Conservation (phyloP, 37 sponge, comb jelly and placozoan genomes). For the Mnemiopsis leidyi region DNA sequence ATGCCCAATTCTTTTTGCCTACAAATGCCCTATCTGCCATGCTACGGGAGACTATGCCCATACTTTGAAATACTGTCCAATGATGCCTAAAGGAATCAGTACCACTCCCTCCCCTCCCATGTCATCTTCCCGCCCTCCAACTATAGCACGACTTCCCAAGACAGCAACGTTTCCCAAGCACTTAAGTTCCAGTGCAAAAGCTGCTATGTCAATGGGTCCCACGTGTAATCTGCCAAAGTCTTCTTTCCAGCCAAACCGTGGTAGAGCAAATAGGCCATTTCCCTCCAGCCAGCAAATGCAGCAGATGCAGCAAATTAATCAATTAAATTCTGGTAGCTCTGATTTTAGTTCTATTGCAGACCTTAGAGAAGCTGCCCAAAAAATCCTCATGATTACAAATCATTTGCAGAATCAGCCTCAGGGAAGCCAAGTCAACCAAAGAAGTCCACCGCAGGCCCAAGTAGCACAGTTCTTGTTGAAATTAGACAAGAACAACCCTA, state of each 20-base stretch:
- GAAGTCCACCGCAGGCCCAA: constrained; percentile 19
- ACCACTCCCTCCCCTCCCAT: background rate
- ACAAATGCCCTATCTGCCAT: constrained; percentile 41
- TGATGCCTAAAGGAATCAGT: constrained; percentile 41
- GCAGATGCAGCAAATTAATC: too few relatives aligned
- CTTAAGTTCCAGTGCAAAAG: background rate
- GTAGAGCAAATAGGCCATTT: background rate
- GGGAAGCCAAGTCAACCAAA: background rate
- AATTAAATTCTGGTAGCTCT: background rate
- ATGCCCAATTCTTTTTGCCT: constrained; percentile 50
- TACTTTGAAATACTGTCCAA: constrained; percentile 47
- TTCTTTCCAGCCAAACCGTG: background rate
- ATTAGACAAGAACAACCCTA: constrained; percentile 11
- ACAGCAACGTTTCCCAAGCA: constrained; percentile 51
- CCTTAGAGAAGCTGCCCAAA: constrained; percentile 55
- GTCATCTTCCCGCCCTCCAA: background rate
- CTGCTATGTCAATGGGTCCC: background rate
- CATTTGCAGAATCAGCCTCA: constrained; percentile 14
- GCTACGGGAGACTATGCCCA: constrained; percentile 61
- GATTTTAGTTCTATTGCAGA: background rate
- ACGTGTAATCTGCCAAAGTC: background rate
- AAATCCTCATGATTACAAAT: constrained; percentile 23
- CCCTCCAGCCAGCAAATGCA: background rate
- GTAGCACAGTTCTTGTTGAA: constrained; percentile 16
- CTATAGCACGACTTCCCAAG: background rate